Evolutionary conservation across 2,113 vertebrate species (phyloP).

Genomic region (Nothobranchius furzeri): DNA sequence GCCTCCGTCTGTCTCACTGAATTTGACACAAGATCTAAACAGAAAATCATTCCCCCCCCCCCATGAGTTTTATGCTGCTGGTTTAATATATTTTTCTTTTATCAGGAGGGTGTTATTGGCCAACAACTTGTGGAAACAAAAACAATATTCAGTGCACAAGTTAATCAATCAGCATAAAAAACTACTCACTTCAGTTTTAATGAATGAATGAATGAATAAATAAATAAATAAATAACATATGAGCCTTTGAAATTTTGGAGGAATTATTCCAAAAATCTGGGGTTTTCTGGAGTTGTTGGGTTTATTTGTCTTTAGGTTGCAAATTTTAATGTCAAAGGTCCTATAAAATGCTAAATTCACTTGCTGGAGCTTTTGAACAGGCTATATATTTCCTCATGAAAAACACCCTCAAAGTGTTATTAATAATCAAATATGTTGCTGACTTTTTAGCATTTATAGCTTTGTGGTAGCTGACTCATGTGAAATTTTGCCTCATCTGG

Average conservation of each 20-base stretch:
- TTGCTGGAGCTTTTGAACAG: too few relatives aligned
- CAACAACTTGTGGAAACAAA: constrained; percentile 13
- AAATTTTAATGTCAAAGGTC: not conserved
- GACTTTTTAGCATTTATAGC: not conserved
- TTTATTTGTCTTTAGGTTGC: not conserved
- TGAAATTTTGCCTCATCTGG: not conserved
- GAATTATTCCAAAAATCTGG: not conserved
- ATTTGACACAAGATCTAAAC: constrained; percentile 18
- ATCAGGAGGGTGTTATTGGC: constrained; percentile 13
- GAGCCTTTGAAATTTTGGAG: not conserved
- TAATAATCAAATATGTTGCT: not conserved
- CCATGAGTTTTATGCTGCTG: constrained; percentile 8
- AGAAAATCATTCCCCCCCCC: constrained; percentile 17
- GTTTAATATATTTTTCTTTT: constrained; percentile 32
- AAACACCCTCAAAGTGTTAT: too few relatives aligned
- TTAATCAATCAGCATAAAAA: constrained; percentile 12
- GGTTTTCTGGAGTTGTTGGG: not conserved
- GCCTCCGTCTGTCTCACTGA: constrained; percentile 17
- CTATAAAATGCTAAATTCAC: too few relatives aligned
- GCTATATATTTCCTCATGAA: too few relatives aligned
- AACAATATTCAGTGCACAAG: constrained; percentile 9
- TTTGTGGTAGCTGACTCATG: not conserved
- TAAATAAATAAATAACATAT: not conserved
- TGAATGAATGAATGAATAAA: not conserved
- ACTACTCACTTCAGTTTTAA: constrained; percentile 4